Evolutionary conservation across 2,888 invertebrate genomes (phyloP), one percentile per base, ranked within the genome.

Genomic region (Plagiodera versicolora): DNA sequence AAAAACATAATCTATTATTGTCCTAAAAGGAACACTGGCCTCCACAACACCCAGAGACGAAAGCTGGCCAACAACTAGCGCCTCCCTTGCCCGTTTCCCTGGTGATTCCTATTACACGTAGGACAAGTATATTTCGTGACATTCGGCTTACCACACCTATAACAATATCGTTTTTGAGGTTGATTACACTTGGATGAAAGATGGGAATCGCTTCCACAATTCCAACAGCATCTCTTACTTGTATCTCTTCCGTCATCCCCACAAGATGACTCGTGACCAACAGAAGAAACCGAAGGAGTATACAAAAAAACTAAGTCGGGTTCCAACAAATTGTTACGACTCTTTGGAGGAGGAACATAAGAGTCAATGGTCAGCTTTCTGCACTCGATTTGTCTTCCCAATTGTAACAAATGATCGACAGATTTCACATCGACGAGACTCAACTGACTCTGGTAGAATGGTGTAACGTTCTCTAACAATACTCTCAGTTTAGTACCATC

Each of bases 401-500:
- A 52, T 46, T 49, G 51, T 20, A 58, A 16, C 2, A 67, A 56
- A 20, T 67, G 56, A 5, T 51, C 28, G 32, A 61, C 57, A 19
- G 65, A 59, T 10, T 58, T 53, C 1, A 63, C 58, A 16, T 65
- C 45, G 8, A 58, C 48, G 14, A 66, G 39, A 32, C 54, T 60
- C 19, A 67, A 56, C 46, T 64, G 60, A 46, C 49, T 60, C 39
- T 67, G 66, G 35, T 65, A 65, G 19, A 64, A 65, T 16, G 62
- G 65, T 16, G 57, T 35, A 11, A 65, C 57, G 58, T 68, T 68
- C 10, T 58, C 35, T 30, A 61, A 46, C 51, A 66, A 45, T 24
- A 67, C 57, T 48, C 46, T 56, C 24, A 67, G 44, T 56, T 61
- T 60, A 11, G 49, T 28, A 24, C 24, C 46, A 20, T 64, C 62